phyloP scores from a whole-genome alignment of 2,797 vertebrate genomes.

The Novumbra hubbsi region DNA sequence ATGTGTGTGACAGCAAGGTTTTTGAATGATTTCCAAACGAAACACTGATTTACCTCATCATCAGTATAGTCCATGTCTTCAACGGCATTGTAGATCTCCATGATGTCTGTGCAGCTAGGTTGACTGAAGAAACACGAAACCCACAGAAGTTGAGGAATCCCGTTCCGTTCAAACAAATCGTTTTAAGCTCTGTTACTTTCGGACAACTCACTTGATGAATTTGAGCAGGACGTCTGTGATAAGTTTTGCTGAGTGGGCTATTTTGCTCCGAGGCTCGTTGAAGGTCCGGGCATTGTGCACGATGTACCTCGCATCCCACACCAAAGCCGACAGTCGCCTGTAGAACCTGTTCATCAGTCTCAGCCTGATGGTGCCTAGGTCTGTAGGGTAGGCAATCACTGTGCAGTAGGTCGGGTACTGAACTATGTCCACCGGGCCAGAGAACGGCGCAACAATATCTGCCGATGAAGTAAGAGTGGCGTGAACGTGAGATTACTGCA shows the following conservation, averaged over 20 bases:
- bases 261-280: constrained; percentile 93
- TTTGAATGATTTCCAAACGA: background rate
- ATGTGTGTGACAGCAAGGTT: background rate
- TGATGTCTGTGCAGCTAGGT: constrained; percentile 84
- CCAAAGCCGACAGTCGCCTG: constrained; percentile 91
- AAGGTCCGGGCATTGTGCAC: constrained; percentile 94
- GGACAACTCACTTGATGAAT: constrained; percentile 86
- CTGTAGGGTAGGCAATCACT: constrained; percentile 92
- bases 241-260: constrained; percentile 90
- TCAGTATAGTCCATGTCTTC: constrained; percentile 85
- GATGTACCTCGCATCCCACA: constrained; percentile 95
- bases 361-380: constrained; percentile 89
- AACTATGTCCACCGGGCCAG: constrained; percentile 88
- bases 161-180: background rate
- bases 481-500: background rate
- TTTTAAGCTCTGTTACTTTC: background rate
- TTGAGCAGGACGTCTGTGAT: constrained; percentile 90
- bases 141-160: constrained; percentile 1
- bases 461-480: constrained; percentile 19
- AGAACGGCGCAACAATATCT: constrained; percentile 92
- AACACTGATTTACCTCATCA: constrained; percentile 75
- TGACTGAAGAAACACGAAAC: constrained; percentile 70
- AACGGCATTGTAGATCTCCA: constrained; percentile 86
- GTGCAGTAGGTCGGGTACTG: constrained; percentile 95
- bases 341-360: constrained; percentile 93